Base-by-base conservation (phyloP, 2,888 invertebrate genomes). In the Apoda limacodes region DNA sequence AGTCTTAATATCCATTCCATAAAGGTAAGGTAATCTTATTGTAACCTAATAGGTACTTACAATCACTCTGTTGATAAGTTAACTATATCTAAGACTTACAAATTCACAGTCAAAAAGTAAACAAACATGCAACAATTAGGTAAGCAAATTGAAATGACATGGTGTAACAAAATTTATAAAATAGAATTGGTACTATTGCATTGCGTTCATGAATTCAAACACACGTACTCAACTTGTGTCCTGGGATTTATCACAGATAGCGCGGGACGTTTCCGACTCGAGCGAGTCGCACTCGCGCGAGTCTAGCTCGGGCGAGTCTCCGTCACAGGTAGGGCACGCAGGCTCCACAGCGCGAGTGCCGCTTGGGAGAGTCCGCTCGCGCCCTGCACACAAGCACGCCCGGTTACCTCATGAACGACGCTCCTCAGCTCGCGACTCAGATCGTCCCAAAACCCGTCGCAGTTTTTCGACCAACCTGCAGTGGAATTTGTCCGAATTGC, bases 381-480 rank as follows among this genome's bases (percentile, higher is more conserved):
- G 71, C 72, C 76, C 76, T 75, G 76, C 57, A 75, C 75, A 76
- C 66, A 74, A 69, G 68, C 74, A 75, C 60, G 55, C 58, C 58
- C 45, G 41, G 46, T 67, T 69, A 64, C 50, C 82, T 85, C 85
- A 86, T 63, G 82, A 84, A 55, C 80, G 68, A 39, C 80, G 58
- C 65, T 80, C 67, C 57, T 71, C 74, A 34, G 60, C 55, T 14
- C 68, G 81, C 34, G 81, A 70, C 28, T 82, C 82, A 45, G 78
- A 69, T 47, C 85, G 84, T 46, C 85, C 84, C 54, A 91, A 74
- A 44, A 89, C 88, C 40, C 86, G 82, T 76, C 88, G 88, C 66
- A 92, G 67, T 70, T 90, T 90, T 72, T 91, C 90, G 65, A 92
- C 86, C 62, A 91, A 83, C 58, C 89, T 84, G 70, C 83, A 88